Base-by-base conservation (phyloP, 2,888 invertebrate species). In the Neocrepidodera transversa region DNA sequence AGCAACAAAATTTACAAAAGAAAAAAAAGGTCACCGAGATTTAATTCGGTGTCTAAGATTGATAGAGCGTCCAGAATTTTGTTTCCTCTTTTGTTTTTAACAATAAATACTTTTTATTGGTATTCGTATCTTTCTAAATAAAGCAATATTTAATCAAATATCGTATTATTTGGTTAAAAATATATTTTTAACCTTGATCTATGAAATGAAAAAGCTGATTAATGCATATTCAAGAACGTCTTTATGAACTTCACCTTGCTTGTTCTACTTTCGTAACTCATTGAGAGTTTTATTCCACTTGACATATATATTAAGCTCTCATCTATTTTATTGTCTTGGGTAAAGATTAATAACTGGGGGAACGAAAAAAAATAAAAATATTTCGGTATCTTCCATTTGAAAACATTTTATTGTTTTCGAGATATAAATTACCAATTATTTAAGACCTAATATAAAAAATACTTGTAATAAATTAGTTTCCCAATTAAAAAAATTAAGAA, bases 41-140 rank as follows among this genome's bases (percentile, higher is more conserved):
- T 88, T 71, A 92, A 92, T 79, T 91, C 91, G 18, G 91, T 92
- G 1, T 91, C 91, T 58, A 88, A 89, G 79, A 90, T 92, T 64
- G 92, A 92, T 79, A 83, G 87, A 14, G 87, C 87, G 13, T 89
- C 90, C 6, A 80, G 92, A 36, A 82, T 92, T 35, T 84, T 90
- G 20, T 92, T 93, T 75, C 93, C 93, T 0, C 71, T 91, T 51
- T 83, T 88, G 40, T 93, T 92, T 78, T 75, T 89, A 2, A 81
- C 88, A 8, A 89, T 92, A 67, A 92, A 92, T 77, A 79, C 89
- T 55, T 86, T 91, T 76, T 93, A 93, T 75, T 93, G 92, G 91
- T 87, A 85, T 68, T 86, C 86, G 5, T 91, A 90, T 74, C 80
- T 91, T 57, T 84, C 86, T 54, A 80, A 87, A 66, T 87, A 87